Evolutionary conservation across 2,888 invertebrate genomes (phyloP).

Genomic region (Amphimallon solstitiale): DNA sequence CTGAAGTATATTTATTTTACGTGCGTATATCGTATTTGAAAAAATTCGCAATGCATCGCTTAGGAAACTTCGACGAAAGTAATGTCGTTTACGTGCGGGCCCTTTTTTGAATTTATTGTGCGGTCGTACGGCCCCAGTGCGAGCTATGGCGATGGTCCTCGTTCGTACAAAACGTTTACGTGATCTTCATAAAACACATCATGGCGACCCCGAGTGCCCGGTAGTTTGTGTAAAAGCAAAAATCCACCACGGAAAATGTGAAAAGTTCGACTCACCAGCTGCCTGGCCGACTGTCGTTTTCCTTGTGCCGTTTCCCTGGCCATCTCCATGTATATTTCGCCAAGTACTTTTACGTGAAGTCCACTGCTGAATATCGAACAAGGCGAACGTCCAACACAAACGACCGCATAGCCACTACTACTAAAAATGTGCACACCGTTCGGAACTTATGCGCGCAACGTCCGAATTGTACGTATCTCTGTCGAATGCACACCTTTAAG

Average conservation of each 20-base stretch:
- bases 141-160: conserved; percentile 26
- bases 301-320: conserved; percentile 70
- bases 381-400: conserved; percentile 53
- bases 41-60: too few relatives aligned
- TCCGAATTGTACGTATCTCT: conserved; percentile 11
- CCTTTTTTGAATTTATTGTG: background rate
- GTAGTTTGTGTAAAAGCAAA: conserved; percentile 26
- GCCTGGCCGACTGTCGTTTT: conserved; percentile 70
- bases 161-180: conserved; percentile 61
- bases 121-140: background rate
- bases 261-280: conserved; percentile 68
- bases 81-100: too few relatives aligned
- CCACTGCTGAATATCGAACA: conserved; percentile 50
- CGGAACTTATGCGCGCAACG: conserved; percentile 2
- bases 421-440: conserved; percentile 50
- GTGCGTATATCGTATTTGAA: too few relatives aligned
- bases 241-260: conserved; percentile 19
- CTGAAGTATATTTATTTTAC: too few relatives aligned
- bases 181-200: conserved; percentile 72
- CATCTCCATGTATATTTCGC: conserved; percentile 64
- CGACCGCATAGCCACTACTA: conserved; percentile 59
- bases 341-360: conserved; percentile 6
- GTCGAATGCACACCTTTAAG: conserved; percentile 13
- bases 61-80: too few relatives aligned
- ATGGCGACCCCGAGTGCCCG: conserved; percentile 66